These are phyloP conservation scores for Zingel zingel DNA, from an alignment of 2,113 vertebrate species.

Conservation along the genomic window DNA sequence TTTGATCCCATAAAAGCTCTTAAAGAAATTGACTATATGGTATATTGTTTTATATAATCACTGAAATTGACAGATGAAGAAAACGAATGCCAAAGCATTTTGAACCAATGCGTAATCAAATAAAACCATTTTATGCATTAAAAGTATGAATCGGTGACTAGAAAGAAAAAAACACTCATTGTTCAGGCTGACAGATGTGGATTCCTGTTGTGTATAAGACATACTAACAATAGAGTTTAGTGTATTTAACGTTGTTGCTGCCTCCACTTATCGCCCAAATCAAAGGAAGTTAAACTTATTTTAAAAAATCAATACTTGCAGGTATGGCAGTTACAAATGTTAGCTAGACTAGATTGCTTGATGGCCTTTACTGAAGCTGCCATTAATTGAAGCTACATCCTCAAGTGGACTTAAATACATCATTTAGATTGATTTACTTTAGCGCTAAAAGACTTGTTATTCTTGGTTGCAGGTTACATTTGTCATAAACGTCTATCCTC, in stretches of 20 bases:
- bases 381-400: constrained; percentile 20
- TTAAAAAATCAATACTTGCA: no score
- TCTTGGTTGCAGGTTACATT: background rate
- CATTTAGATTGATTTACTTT: constrained; percentile 1
- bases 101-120: background rate
- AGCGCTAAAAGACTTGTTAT: background rate
- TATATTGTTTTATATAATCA: background rate
- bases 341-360: background rate
- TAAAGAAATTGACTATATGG: background rate
- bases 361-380: background rate
- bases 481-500: background rate
- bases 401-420: constrained; percentile 20
- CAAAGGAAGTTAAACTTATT: background rate
- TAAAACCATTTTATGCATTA: background rate
- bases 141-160: background rate
- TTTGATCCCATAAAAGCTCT: background rate
- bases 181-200: background rate
- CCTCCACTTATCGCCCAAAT: background rate
- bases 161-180: background rate
- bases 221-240: background rate
- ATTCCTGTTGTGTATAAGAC: background rate
- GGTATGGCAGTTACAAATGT: background rate
- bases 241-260: background rate
- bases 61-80: background rate
- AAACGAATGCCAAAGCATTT: background rate